Conservation (phyloP, 2,888 invertebrate genomes). For the Miltochrista miniata region DNA sequence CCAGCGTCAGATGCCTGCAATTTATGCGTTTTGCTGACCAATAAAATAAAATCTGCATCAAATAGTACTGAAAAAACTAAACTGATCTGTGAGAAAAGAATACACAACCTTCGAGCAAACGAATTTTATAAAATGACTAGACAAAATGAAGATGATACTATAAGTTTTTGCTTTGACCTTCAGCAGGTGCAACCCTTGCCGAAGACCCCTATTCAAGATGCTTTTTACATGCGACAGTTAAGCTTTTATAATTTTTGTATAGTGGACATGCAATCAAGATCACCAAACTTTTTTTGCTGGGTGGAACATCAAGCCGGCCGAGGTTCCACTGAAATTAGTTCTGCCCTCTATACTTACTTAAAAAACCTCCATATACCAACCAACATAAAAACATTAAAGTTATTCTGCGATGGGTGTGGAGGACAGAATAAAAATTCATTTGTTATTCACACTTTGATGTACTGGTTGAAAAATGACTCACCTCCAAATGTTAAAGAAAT, state of each 20-base stretch:
- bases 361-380: not conserved
- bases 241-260: constrained; percentile 22
- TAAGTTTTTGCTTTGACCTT: constrained; percentile 29
- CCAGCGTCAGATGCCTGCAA: not conserved
- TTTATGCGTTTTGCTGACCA: not conserved
- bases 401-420: not conserved
- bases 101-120: not conserved
- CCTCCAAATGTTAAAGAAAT: not conserved
- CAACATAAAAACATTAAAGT: not conserved
- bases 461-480: too few relatives aligned
- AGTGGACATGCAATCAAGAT: constrained; percentile 31
- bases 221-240: constrained; percentile 29
- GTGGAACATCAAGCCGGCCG: not conserved
- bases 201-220: constrained; percentile 26
- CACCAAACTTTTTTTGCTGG: constrained; percentile 3
- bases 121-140: not conserved
- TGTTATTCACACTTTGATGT: too few relatives aligned
- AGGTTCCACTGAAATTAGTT: not conserved
- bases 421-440: not conserved
- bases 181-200: constrained; percentile 32
- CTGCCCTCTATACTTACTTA: not conserved
- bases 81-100: not conserved
- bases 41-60: not conserved
- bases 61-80: not conserved
- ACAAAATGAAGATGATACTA: not conserved